Percentiles rank a stretch among this genome's conserved stretches.
phyloP scores from a whole-genome alignment of 2,113 vertebrate genomes.

The Gobiocypris rarus region DNA sequence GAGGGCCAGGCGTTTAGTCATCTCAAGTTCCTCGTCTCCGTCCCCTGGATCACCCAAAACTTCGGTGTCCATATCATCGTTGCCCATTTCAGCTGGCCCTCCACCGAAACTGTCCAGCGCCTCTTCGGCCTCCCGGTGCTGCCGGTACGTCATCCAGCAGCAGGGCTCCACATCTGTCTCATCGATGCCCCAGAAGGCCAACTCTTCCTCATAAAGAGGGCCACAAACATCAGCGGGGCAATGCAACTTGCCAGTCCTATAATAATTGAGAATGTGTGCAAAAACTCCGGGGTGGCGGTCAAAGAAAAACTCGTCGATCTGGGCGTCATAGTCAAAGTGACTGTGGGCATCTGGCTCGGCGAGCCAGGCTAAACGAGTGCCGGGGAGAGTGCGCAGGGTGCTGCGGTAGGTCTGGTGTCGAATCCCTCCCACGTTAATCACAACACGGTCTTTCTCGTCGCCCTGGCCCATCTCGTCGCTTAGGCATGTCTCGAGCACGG shows the following conservation, averaged over 20 bases:
- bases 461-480: slow-evolving; percentile 89
- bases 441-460: slow-evolving; percentile 92
- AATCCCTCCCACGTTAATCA: slow-evolving; percentile 94
- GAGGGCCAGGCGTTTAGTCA: slow-evolving; percentile 87
- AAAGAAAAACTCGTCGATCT: slow-evolving; percentile 89
- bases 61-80: slow-evolving; percentile 73
- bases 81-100: slow-evolving; percentile 81
- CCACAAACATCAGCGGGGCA: slow-evolving; percentile 91
- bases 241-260: slow-evolving; percentile 89
- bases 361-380: slow-evolving; percentile 90
- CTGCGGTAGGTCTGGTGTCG: slow-evolving; percentile 93
- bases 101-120: slow-evolving; percentile 91
- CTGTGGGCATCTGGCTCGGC: slow-evolving; percentile 90
- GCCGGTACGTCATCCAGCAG: slow-evolving; percentile 92
- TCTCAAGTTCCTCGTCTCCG: slow-evolving; percentile 87
- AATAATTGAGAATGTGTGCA: slow-evolving; percentile 91
- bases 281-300: slow-evolving; percentile 90
- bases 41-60: slow-evolving; percentile 84
- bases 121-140: slow-evolving; percentile 91
- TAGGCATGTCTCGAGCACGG: slow-evolving; percentile 78
- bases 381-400: slow-evolving; percentile 89
- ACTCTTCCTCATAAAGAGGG: slow-evolving; percentile 88
- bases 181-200: slow-evolving; percentile 92
- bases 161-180: slow-evolving; percentile 93
- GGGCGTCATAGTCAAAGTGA: slow-evolving; percentile 91